Conservation (phyloP, 2,113 vertebrate species). For the Melanotaenia duboulayi region DNA sequence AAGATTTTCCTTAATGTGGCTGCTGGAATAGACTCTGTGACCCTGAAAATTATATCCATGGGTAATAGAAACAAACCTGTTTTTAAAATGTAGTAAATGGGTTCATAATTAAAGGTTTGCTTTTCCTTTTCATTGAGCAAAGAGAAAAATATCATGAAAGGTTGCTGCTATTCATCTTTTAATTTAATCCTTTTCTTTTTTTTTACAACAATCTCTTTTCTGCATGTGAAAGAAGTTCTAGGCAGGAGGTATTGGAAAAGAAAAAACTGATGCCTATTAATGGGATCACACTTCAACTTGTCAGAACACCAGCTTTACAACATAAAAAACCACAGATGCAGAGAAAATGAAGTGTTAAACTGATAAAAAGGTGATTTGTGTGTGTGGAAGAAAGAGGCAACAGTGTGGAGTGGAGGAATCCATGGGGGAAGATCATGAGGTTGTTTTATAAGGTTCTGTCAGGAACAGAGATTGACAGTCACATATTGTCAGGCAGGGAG, state of each 20-base stretch:
- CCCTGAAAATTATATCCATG: conserved; percentile 11
- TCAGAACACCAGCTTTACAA: conserved; percentile 30
- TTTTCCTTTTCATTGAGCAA: conserved; percentile 1
- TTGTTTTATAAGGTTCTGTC: conserved; percentile 52
- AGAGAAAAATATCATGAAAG: background rate
- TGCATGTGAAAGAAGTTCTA: conserved; percentile 1
- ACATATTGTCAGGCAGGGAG: conserved; percentile 38
- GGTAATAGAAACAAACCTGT: conserved; percentile 3
- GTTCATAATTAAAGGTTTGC: background rate
- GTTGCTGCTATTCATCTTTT: background rate
- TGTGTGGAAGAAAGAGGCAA: conserved; percentile 13
- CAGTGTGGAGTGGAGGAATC: background rate
- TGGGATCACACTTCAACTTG: conserved; percentile 16
- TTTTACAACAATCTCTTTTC: background rate
- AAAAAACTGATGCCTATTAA: conserved; percentile 35
- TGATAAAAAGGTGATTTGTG: conserved; percentile 48
- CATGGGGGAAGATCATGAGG: conserved; percentile 41
- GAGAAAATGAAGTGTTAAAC: conserved; percentile 52
- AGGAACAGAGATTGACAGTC: conserved; percentile 18
- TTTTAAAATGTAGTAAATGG: conserved; percentile 7
- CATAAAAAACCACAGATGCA: conserved; percentile 18
- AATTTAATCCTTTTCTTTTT: background rate
- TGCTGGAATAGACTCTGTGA: conserved; percentile 5
- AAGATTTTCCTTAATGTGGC: background rate
- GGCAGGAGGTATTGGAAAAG: background rate